Percentiles rank a stretch among this genome's conserved stretches.
These are phyloP conservation scores for Poeciliopsis turrubarensis DNA, from an alignment of 2,113 vertebrate genomes.

Conservation along the genomic window DNA sequence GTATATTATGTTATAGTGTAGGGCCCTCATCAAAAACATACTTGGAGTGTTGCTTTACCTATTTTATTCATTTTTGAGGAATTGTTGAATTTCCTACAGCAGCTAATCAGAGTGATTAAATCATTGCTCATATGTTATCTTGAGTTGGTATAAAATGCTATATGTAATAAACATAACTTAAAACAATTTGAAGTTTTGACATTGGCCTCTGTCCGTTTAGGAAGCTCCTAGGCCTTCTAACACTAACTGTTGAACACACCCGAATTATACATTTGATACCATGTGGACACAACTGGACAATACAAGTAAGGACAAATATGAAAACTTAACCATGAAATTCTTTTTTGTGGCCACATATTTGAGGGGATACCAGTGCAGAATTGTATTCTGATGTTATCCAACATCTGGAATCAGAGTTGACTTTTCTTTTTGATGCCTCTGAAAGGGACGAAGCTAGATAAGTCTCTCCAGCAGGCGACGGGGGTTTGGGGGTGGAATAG, in stretches of 20 bases:
- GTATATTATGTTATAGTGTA: no score
- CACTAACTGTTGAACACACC: background rate
- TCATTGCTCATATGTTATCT: no score
- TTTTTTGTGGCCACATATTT: background rate
- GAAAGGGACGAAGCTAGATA: conserved; percentile 52
- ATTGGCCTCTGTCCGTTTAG: no score
- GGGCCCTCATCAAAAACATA: no score
- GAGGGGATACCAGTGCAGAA: background rate
- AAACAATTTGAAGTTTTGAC: no score
- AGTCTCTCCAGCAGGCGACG: conserved; percentile 25
- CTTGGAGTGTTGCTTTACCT: no score
- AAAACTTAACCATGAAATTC: background rate
- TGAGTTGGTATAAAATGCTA: no score
- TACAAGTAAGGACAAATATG: background rate
- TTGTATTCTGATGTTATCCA: background rate
- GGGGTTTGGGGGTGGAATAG: conserved; percentile 16
- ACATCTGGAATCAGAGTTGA: conserved; percentile 2
- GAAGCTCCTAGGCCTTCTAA: no score
- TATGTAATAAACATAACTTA: no score
- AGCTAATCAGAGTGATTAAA: no score
- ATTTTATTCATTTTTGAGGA: no score
- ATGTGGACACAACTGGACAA: background rate
- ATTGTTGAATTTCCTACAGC: no score
- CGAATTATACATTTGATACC: background rate
- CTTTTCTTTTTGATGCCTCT: conserved; percentile 41